Evolutionary conservation across 2,888 invertebrate species (phyloP), one percentile per base, ranked within the genome.

Genomic region (Dynastes maya): DNA sequence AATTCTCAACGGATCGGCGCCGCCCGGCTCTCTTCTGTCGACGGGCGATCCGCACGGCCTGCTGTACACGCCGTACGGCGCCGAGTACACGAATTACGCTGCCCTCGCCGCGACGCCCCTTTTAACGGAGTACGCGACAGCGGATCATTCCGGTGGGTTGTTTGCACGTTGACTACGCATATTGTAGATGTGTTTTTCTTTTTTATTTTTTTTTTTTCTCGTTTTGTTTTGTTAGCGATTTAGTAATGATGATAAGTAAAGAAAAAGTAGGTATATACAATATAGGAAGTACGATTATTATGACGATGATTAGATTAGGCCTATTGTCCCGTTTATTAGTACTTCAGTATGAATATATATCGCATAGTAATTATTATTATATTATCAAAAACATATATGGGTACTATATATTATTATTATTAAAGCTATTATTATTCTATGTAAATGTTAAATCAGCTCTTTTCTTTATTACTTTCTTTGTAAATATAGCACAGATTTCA

Each of bases 141-240:
- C 96, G 88, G 97, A 97, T 91, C 96, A 97, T 93, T 95, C 96
- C 93, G 97, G 97, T 97, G 97, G 96, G 97, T 95, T 95, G 90
- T 95, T 94, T 92, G 94, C 94, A 90, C 94, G 94, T 92, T 95
- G 93, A 94, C 72, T 72, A 72, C 37, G 16, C 55, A 22, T 58
- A 58, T 45, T 45, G 55, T 58, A 58, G 55, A 22, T 58, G 8
- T 58, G 8, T 58, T 22, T 72, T 72, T 58, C 37, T 72, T 37
- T 37, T 5, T 22, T 22, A 22, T 22, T 37, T 37, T 37, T 37
- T 37, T 37, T 29, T 32, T 37, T 37, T 37, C 32, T 37, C 32
- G 32, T 37, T 37, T 37, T 37, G 32, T 37, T 32, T 51, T 49
- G 11, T 55, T 72, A 72, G 71, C 55, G 55, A 58, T 58, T 55